These are phyloP conservation scores for Dipodomys stephensi DNA, from an alignment of 2,113 vertebrate genomes.

Conservation along the genomic window DNA sequence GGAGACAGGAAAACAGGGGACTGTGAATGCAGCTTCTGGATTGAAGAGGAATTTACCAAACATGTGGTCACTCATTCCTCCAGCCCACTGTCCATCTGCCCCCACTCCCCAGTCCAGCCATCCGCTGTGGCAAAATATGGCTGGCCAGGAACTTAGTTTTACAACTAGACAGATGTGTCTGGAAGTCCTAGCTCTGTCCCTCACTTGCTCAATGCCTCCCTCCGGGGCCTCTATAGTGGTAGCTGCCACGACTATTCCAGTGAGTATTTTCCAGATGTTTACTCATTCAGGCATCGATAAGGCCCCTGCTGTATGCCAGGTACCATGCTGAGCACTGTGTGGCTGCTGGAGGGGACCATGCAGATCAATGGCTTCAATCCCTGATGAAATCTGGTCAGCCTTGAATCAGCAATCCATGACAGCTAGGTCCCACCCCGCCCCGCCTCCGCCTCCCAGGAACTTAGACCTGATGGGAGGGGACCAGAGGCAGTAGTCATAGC, in stretches of 20 bases:
- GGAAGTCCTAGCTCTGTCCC: background rate
- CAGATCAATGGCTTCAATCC: background rate
- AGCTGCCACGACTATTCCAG: fast-evolving
- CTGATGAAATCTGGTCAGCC: background rate
- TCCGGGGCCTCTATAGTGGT: background rate
- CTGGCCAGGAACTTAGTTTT: background rate
- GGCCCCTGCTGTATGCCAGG: background rate
- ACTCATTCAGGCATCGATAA: background rate
- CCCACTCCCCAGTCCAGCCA: background rate
- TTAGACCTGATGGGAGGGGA: background rate
- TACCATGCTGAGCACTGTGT: background rate
- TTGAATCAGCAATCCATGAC: background rate
- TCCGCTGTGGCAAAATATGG: background rate
- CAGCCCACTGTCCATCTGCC: background rate
- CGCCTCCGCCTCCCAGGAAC: background rate
- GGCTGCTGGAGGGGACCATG: background rate
- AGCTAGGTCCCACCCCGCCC: background rate
- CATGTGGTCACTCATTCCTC: fast-evolving
- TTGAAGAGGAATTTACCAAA: background rate
- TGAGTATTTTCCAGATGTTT: background rate
- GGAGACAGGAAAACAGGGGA: background rate
- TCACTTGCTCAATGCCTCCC: background rate
- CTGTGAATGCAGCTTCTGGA: background rate
- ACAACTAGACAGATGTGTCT: background rate
- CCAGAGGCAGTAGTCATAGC: background rate